Percentiles rank a stretch among this genome's conserved stretches.
Evolutionary conservation across 2,113 vertebrate species (phyloP).

Genomic region (Clarias macrocephalus): DNA sequence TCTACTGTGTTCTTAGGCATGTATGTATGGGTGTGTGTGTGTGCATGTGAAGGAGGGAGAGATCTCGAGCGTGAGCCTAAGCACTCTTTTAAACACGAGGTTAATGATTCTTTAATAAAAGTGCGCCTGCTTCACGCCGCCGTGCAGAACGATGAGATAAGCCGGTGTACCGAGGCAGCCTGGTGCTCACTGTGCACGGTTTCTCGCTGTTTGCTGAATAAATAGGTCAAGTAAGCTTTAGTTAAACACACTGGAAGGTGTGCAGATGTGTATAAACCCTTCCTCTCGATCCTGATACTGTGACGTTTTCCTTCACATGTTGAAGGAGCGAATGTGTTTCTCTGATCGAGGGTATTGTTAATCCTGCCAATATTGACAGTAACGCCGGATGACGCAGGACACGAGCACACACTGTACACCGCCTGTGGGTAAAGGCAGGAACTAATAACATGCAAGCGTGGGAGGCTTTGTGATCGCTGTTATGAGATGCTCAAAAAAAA

Average conservation of each 20-base stretch:
- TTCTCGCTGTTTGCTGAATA: slow-evolving; percentile 2
- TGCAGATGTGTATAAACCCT: neutral
- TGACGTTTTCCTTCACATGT: neutral
- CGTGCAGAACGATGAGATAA: neutral
- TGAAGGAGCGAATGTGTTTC: neutral
- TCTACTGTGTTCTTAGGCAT: neutral
- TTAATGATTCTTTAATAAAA: slow-evolving; percentile 15
- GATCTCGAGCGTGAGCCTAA: neutral
- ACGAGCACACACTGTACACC: neutral
- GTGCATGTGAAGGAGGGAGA: neutral
- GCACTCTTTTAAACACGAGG: neutral
- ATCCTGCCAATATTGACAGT: slow-evolving; percentile 34
- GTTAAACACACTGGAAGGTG: neutral
- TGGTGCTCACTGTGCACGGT: neutral
- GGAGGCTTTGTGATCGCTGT: neutral
- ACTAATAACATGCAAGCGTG: neutral
- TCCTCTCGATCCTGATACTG: neutral
- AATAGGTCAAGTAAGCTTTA: neutral
- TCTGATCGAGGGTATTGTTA: neutral
- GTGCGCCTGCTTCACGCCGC: neutral
- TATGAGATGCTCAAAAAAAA: neutral
- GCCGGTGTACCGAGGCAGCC: neutral
- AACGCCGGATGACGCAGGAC: slow-evolving; percentile 13
- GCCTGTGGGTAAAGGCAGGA: neutral
- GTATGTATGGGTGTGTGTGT: too few relatives aligned